Evolutionary conservation across 2,113 vertebrate species (phyloP).

Genomic region (Tylochromis polylepis): DNA sequence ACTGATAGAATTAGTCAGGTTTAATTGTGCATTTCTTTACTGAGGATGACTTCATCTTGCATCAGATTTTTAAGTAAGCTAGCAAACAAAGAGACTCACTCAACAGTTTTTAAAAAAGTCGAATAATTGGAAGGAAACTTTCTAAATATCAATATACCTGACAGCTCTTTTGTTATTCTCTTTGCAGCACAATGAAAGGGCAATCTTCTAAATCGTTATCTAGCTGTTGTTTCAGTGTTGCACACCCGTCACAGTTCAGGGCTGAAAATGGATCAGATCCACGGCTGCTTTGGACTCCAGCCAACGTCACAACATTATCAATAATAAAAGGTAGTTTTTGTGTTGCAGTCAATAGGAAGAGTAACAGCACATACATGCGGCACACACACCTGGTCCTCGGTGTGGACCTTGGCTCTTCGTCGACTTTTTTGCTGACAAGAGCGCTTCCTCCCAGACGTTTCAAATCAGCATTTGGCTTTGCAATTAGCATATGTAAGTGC

Average conservation of each 20-base stretch:
- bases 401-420: not conserved
- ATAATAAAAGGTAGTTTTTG: not conserved
- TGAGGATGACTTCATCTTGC: not conserved
- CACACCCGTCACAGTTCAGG: not conserved
- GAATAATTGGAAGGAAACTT: not conserved
- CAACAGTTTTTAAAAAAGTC: not conserved
- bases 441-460: slow-evolving; percentile 16
- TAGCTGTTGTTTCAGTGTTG: not conserved
- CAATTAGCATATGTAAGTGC: slow-evolving; percentile 37
- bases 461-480: slow-evolving; percentile 25
- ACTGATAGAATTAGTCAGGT: not conserved
- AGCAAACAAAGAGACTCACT: not conserved
- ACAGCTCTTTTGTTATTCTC: slow-evolving; percentile 37
- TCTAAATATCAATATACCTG: not conserved
- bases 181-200: slow-evolving; percentile 46
- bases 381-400: not conserved
- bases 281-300: slow-evolving; percentile 13
- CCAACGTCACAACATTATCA: slow-evolving; percentile 24
- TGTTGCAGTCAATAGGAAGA: slow-evolving; percentile 8
- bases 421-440: slow-evolving; percentile 25
- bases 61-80: not conserved
- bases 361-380: not conserved
- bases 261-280: slow-evolving; percentile 26
- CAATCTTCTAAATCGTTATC: slow-evolving; percentile 27
- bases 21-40: not conserved